Percentiles rank a stretch among this genome's conserved stretches.
phyloP scores from a whole-genome alignment of 2,888 invertebrate genomes.

The Nymphalis urticae region DNA sequence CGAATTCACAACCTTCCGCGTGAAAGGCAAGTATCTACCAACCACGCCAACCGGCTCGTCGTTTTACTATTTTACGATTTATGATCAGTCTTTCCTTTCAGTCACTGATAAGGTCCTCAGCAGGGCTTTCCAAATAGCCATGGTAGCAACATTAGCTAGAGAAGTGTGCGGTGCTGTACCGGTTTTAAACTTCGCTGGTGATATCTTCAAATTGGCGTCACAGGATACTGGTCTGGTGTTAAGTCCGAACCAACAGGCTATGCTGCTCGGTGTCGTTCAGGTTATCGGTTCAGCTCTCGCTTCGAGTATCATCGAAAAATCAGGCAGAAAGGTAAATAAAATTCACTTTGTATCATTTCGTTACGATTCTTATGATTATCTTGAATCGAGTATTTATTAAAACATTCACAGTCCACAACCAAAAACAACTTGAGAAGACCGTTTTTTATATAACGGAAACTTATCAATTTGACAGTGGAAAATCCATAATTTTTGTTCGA shows the following conservation, averaged over 20 bases:
- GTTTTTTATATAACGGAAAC: no score
- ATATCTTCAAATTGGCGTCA: slow-evolving; percentile 63
- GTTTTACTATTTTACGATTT: no score
- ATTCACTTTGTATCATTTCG: no score
- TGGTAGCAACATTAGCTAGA: slow-evolving; percentile 56
- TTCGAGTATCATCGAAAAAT: slow-evolving; percentile 63
- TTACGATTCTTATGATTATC: no score
- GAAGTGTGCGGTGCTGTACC: slow-evolving; percentile 70
- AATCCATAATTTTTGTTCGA: no score
- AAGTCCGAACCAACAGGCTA: slow-evolving; percentile 71
- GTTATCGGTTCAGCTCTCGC: slow-evolving; percentile 63
- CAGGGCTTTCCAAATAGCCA: slow-evolving; percentile 62
- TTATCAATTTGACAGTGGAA: no score
- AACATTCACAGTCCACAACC: no score
- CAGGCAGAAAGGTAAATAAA: slow-evolving; percentile 64
- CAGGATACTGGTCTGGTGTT: slow-evolving; percentile 52
- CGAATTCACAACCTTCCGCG: no score
- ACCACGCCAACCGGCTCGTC: no score
- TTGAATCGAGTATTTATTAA: no score
- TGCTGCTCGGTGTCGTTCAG: slow-evolving; percentile 69
- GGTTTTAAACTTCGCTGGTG: slow-evolving; percentile 69
- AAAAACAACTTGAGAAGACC: no score
- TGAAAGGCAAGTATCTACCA: no score
- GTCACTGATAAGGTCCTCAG: slow-evolving; percentile 63
- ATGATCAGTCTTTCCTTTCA: slow-evolving; percentile 33